Evolutionary conservation across 2,888 invertebrate species (phyloP), one percentile per base, ranked within the genome.

Genomic region (Cabera pusaria): DNA sequence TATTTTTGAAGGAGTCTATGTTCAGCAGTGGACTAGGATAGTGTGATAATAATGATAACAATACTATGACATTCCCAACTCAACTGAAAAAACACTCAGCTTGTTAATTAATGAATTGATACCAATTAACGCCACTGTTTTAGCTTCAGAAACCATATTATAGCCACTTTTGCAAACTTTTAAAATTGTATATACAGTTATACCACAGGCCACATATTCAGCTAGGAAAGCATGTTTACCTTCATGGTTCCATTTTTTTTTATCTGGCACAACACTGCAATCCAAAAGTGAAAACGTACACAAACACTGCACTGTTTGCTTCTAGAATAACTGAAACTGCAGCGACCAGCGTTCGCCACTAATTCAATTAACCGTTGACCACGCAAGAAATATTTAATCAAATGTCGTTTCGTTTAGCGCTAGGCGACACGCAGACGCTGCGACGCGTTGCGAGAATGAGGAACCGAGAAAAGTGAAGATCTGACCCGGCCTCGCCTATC

Each of bases 381-480:
- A 52, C 52, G 52, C 45, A 47, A 48, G 46, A 44, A 62, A 55
- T 56, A 54, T 57, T 57, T 55, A 57, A 51, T 52, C 50, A 43
- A 49, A 55, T 44, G 53, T 48, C 35, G 25, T 35, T 27, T 48
- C 35, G 25, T 35, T 27, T 29, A 34, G 14, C 17, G 23, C 49
- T 35, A 26, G 16, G 43, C 51, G 50, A 49, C 51, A 51, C 49
- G 57, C 55, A 63, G 62, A 64, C 59, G 44, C 45, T 45, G 52
- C 57, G 59, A 56, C 57, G 59, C 56, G 56, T 23, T 52, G 46
- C 54, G 49, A 58, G 68, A 72, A 71, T 69, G 69, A 72, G 67
- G 69, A 71, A 65, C 62, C 45, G 57, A 76, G 73, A 76, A 73
- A 72, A 68, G 63, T 69, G 68, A 78, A 70, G 70, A 66, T 57